Conservation (phyloP, 2,113 vertebrate genomes). For the Brachyistius frenatus region DNA sequence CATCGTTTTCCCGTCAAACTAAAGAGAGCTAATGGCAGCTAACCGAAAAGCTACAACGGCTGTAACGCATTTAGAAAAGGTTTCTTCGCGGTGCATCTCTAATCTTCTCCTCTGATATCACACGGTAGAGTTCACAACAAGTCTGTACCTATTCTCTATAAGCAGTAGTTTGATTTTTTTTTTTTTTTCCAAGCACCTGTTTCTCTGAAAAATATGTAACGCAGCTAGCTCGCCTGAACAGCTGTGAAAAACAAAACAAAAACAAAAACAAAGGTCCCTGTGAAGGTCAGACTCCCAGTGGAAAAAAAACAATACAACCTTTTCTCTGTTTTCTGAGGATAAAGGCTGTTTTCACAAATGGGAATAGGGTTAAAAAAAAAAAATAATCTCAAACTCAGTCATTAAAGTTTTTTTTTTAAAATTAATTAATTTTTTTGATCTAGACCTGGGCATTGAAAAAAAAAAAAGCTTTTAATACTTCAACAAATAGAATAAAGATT, state of each 20-base stretch:
- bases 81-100: too few species aligned
- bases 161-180: background rate
- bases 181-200: background rate
- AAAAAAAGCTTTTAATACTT: too few species aligned
- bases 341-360: background rate
- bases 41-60: background rate
- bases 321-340: background rate
- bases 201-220: background rate
- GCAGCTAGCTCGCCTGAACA: background rate
- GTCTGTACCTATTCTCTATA: too few species aligned
- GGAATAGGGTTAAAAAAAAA: too few species aligned
- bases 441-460: background rate
- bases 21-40: constrained; percentile 38
- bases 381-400: too few species aligned
- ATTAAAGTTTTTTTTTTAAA: too few species aligned
- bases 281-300: background rate
- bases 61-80: background rate
- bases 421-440: background rate
- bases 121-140: too few species aligned
- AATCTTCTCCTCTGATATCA: too few species aligned
- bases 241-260: background rate
- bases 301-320: background rate
- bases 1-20: fast-evolving
- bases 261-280: background rate
- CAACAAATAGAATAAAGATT: too few species aligned